Evolutionary conservation across 2,888 invertebrate species (phyloP).

Genomic region (Drosophila subquinaria): DNA sequence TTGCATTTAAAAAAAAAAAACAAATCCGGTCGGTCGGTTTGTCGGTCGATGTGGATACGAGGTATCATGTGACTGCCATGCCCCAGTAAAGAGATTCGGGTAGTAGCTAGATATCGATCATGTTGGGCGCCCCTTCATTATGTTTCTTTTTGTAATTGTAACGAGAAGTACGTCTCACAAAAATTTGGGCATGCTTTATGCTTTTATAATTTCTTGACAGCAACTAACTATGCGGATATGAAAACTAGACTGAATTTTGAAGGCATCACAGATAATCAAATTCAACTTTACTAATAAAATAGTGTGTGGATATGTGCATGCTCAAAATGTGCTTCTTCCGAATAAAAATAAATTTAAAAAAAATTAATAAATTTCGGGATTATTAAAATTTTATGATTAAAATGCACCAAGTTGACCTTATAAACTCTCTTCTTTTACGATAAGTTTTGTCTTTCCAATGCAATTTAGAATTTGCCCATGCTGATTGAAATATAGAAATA

Average conservation of each 20-base stretch:
- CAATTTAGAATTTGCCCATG: slow-evolving; percentile 24
- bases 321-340: too few species aligned
- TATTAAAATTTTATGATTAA: too few species aligned
- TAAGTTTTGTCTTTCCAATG: background rate
- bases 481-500: slow-evolving; percentile 1
- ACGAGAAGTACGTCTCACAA: background rate
- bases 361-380: too few species aligned
- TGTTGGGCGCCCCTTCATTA: slow-evolving; percentile 7
- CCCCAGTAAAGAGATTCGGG: slow-evolving; percentile 49
- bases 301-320: too few species aligned
- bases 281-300: background rate
- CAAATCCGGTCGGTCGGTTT: slow-evolving; percentile 63
- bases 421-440: too few species aligned
- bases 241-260: background rate
- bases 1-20: slow-evolving; percentile 19
- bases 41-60: slow-evolving; percentile 27
- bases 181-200: background rate
- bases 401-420: too few species aligned
- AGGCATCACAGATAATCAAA: background rate
- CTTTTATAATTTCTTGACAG: background rate
- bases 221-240: background rate
- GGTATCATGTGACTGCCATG: slow-evolving; percentile 68
- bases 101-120: slow-evolving; percentile 38
- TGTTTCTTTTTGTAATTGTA: slow-evolving; percentile 10
- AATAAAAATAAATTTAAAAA: background rate